These are phyloP conservation scores for Eristalinus aeneus DNA, from an alignment of 2,888 invertebrate species.

Conservation along the genomic window DNA sequence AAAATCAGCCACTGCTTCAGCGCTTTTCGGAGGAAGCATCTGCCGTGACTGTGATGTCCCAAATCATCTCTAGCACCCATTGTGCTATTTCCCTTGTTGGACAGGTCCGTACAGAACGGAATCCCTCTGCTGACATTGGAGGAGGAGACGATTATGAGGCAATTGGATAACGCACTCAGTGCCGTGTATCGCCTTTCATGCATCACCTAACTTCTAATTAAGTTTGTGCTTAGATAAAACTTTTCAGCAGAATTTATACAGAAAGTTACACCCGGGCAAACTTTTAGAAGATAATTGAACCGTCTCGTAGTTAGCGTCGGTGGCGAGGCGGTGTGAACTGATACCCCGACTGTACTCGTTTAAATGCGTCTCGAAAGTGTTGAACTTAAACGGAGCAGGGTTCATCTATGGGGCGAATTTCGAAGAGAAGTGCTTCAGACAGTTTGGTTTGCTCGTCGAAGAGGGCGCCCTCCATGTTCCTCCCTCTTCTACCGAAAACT, in stretches of 20 bases:
- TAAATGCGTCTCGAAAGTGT: not conserved
- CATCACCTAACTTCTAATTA: slow-evolving; percentile 57
- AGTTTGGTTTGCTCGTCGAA: not conserved
- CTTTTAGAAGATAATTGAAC: slow-evolving; percentile 56
- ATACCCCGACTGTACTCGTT: not conserved
- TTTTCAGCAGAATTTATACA: slow-evolving; percentile 48
- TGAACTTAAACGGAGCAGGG: not conserved
- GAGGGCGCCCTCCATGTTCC: no score
- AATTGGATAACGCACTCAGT: slow-evolving; percentile 3
- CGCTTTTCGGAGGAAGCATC: not conserved
- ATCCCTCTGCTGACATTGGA: not conserved
- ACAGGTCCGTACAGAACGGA: not conserved
- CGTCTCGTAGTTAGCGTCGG: slow-evolving; percentile 7
- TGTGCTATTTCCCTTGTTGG: not conserved
- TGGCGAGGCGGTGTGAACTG: not conserved
- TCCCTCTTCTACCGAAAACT: not conserved
- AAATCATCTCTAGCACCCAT: not conserved
- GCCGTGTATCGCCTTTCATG: slow-evolving; percentile 52
- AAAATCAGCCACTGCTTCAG: not conserved
- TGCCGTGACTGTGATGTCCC: not conserved
- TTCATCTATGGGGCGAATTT: not conserved
- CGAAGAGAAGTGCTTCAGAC: not conserved
- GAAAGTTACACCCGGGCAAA: slow-evolving; percentile 56
- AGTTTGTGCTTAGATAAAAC: slow-evolving; percentile 60
- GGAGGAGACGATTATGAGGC: not conserved